Evolutionary conservation across 2,888 invertebrate genomes (phyloP), one percentile per base, ranked within the genome.

Genomic region (Julus scanicus): DNA sequence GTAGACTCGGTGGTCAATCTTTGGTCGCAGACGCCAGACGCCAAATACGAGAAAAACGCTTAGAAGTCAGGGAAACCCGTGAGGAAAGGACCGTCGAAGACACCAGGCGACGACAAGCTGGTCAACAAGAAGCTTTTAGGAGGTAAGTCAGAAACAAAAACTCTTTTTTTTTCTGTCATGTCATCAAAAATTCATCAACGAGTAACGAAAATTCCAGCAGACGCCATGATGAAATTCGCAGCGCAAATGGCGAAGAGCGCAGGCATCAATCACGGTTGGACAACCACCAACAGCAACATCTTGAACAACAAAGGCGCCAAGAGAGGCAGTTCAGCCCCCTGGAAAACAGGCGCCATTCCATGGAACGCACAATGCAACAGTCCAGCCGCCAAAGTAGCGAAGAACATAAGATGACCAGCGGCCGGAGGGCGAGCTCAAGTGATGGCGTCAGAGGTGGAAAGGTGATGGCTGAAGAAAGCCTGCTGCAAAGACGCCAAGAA

Each of bases 341-440:
- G 86, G 44, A 8, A n/a, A 86, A 11, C 29, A 37, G 86, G 44
- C 86, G 86, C 40, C 40, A 48, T 86, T 86, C 86, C 44, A 86
- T 86, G 86, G 86, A 86, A 48, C 40, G 86, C 29, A 11, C 29
- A 4, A 11, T 86, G 49, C 29, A 39, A 86, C 39, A 40, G 86
- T 86, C 44, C 86, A 44, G 49, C 86, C 39, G 40, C 49, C 86
- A 48, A 86, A 20, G n/a, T 86, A n/a, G 20, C 40, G 17, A 86
- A 86, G 29, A 86, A 48, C 86, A 39, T 86, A 9, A 44, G 11
- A 29, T 86, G 86, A 86, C 39, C 48, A 37, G 40, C n/a, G 40
- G 11, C 20, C 37, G 44, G 29, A 39, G 48, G 44, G 86, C 86
- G 15, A 17, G 84, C 40, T 39, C 40, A 20, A 20, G 20, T 13